Conservation (phyloP, 1,140 invertebrate species). For the Drosophila sucinea region DNA sequence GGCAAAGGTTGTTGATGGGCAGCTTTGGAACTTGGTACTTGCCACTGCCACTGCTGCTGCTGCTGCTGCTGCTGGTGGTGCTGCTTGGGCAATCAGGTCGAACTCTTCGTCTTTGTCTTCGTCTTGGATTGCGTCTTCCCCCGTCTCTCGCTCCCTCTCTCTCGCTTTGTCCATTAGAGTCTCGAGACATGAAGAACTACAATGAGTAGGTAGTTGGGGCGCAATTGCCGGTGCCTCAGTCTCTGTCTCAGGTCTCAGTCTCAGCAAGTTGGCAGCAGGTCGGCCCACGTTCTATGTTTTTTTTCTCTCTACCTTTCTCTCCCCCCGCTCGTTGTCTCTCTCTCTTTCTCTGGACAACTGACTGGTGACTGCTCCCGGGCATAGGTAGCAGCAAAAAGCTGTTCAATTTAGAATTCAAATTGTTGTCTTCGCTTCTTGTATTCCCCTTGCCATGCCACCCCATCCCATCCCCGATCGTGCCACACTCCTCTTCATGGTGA, state of each 20-base stretch:
- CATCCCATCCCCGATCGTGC: not conserved
- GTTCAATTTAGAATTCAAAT: constrained; percentile 82
- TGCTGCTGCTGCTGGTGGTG: not conserved
- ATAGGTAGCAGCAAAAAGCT: constrained; percentile 81
- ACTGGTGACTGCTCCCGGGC: constrained; percentile 69
- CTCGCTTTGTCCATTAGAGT: constrained; percentile 27
- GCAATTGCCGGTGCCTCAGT: constrained; percentile 68
- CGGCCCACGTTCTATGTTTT: constrained; percentile 69
- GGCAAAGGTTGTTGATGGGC: constrained; percentile 75
- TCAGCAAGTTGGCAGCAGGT: constrained; percentile 71
- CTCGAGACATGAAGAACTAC: constrained; percentile 80
- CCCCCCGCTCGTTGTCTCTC: constrained; percentile 2
- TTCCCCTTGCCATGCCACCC: constrained; percentile 26
- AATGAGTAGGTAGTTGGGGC: constrained; percentile 80
- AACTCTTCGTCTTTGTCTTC: constrained; percentile 41
- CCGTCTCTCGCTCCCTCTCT: constrained; percentile 38
- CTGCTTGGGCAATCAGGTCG: constrained; percentile 74
- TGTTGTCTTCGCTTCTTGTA: constrained; percentile 75
- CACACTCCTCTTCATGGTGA: not conserved
- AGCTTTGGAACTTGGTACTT: constrained; percentile 60
- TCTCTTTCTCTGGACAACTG: constrained; percentile 41
- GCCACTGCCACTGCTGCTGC: constrained; percentile 32
- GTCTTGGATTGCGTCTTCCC: constrained; percentile 14
- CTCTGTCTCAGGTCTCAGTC: constrained; percentile 18
- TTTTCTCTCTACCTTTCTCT: not conserved